A percentile compares a stretch with the other conserved stretches of the same genome.
phyloP scores from a whole-genome alignment of 37 sponge, comb jelly and placozoan genomes.

The Diacarnus erythraeanus region DNA sequence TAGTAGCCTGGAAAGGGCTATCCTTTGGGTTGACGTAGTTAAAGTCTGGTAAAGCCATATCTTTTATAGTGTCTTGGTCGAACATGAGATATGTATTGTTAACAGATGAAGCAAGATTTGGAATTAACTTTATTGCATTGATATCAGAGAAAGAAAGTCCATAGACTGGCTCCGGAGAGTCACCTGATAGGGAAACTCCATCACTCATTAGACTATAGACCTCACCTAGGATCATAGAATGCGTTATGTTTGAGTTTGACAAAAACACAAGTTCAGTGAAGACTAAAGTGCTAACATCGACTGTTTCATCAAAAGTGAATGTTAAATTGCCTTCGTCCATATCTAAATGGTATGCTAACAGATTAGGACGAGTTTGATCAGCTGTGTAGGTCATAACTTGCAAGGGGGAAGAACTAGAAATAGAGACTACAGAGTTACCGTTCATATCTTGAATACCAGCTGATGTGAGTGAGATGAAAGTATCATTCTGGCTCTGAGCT shows the following conservation, averaged over 20 bases:
- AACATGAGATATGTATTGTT: slow-evolving; percentile 60
- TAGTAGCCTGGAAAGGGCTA: slow-evolving; percentile 20
- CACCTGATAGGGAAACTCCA: slow-evolving; percentile 28
- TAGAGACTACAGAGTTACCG: slow-evolving; percentile 45
- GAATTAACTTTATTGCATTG: slow-evolving; percentile 66
- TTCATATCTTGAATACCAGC: slow-evolving; percentile 72
- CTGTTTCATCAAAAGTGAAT: slow-evolving; percentile 85
- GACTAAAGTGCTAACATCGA: slow-evolving; percentile 60
- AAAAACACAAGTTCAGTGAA: slow-evolving; percentile 39
- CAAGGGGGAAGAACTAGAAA: slow-evolving; percentile 6
- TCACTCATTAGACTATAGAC: slow-evolving; percentile 39
- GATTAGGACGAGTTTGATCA: slow-evolving; percentile 58
- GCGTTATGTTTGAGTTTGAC: slow-evolving; percentile 32
- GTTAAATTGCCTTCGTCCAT: slow-evolving; percentile 67
- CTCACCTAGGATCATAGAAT: background rate
- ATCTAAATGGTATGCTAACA: slow-evolving; percentile 68
- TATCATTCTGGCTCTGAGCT: slow-evolving; percentile 57
- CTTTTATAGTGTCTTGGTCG: slow-evolving; percentile 56
- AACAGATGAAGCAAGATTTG: slow-evolving; percentile 54
- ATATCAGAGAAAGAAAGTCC: slow-evolving; percentile 48
- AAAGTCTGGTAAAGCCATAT: slow-evolving; percentile 5
- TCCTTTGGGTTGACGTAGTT: background rate
- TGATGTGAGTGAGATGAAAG: slow-evolving; percentile 48
- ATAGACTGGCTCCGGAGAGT: slow-evolving; percentile 38
- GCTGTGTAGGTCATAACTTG: slow-evolving; percentile 29